Evolutionary conservation across 1,140 invertebrate species (phyloP).

Genomic region (Globodera rostochiensis): DNA sequence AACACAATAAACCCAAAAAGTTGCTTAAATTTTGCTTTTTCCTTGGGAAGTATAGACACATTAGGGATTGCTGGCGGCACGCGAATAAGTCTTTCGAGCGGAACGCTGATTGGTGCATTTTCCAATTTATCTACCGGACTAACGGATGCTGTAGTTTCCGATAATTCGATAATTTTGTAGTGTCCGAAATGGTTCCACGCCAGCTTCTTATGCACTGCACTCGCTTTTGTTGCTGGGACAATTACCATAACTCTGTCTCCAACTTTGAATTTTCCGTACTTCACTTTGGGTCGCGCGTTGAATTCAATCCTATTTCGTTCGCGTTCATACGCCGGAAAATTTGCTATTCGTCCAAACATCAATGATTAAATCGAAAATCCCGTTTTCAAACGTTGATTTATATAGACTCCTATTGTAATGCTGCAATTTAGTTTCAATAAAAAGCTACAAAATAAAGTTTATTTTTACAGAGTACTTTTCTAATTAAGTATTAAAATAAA

Average conservation of each 20-base stretch:
- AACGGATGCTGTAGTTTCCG: neutral
- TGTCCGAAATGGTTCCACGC: neutral
- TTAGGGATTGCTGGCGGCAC: neutral
- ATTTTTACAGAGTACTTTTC: too few relatives aligned
- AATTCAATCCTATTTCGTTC: neutral
- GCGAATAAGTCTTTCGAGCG: neutral
- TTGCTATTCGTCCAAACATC: neutral
- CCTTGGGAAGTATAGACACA: neutral
- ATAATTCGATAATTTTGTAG: neutral
- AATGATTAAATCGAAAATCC: constrained; percentile 1
- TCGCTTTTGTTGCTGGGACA: neutral
- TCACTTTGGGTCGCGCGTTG: neutral
- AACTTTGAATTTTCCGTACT: neutral
- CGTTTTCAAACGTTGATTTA: too few relatives aligned
- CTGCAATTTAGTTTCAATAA: too few relatives aligned
- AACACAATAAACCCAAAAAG: neutral
- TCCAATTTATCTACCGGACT: neutral
- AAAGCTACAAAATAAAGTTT: too few relatives aligned
- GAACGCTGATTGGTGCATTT: neutral
- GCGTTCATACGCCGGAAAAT: neutral
- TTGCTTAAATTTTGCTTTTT: constrained; percentile 3
- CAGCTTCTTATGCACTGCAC: neutral
- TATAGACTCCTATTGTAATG: too few relatives aligned
- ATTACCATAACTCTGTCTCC: constrained; percentile 5
- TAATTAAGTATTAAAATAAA: too few relatives aligned